These are phyloP conservation scores for Hirudo medicinalis DNA, from an alignment of 1,140 invertebrate genomes.

Conservation along the genomic window DNA sequence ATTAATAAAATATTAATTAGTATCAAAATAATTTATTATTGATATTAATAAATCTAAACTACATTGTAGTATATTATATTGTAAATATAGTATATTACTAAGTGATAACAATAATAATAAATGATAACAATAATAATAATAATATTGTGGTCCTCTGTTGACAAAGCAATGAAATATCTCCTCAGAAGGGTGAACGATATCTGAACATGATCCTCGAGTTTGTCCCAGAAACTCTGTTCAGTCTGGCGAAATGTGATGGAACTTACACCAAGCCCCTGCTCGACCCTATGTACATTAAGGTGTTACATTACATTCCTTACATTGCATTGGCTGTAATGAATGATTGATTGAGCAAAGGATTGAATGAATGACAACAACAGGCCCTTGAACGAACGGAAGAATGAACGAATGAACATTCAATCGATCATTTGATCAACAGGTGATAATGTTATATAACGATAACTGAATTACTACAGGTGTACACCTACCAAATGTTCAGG, in stretches of 20 bases:
- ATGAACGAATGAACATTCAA: too few relatives aligned
- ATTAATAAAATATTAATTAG: too few relatives aligned
- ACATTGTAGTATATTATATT: background rate
- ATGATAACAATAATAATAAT: background rate
- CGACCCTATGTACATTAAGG: conserved; percentile 23
- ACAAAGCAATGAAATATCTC: background rate
- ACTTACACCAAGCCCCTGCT: conserved; percentile 23
- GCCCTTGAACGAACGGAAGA: too few relatives aligned
- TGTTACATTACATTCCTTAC: background rate
- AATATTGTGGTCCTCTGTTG: background rate
- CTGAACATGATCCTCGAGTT: conserved; percentile 24
- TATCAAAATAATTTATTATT: too few relatives aligned
- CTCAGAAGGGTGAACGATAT: conserved; percentile 21
- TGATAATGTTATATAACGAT: background rate
- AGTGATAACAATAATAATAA: background rate
- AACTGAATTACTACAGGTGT: conserved; percentile 17
- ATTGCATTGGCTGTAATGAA: too few relatives aligned
- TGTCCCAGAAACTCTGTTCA: conserved; percentile 24
- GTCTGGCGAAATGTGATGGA: conserved; percentile 20
- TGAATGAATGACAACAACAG: too few relatives aligned
- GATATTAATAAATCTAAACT: background rate
- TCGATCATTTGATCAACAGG: too few relatives aligned
- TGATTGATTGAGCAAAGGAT: too few relatives aligned
- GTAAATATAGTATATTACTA: background rate
- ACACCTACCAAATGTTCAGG: conserved; percentile 25